These are phyloP conservation scores for Conomelus anceps DNA, from an alignment of 2,888 invertebrate genomes.

Conservation along the genomic window DNA sequence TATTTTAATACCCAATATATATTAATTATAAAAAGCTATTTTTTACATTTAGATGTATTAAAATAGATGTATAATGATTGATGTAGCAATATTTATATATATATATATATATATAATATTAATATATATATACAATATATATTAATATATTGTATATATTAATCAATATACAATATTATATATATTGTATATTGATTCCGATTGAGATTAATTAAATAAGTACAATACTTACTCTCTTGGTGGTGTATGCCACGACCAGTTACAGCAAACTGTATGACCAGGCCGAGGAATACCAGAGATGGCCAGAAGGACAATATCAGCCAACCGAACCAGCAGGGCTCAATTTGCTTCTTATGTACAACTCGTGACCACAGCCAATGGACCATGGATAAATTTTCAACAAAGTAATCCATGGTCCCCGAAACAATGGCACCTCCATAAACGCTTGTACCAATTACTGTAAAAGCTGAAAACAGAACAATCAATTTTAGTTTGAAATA, in stretches of 20 bases:
- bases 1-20: too few species aligned
- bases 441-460: conserved; percentile 66
- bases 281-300: conserved; percentile 57
- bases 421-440: conserved; percentile 68
- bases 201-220: too few species aligned
- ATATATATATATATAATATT: neutral
- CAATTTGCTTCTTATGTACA: neutral
- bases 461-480: conserved; percentile 48
- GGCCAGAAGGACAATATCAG: conserved; percentile 68
- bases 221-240: conserved; percentile 52
- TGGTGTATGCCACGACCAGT: conserved; percentile 61
- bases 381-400: conserved; percentile 63
- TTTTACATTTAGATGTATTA: too few species aligned
- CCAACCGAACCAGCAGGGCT: conserved; percentile 62
- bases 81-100: neutral
- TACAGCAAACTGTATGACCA: conserved; percentile 60
- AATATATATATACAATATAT: too few species aligned
- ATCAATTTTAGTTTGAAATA: neutral
- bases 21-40: too few species aligned
- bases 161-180: too few species aligned
- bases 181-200: too few species aligned
- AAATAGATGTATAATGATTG: neutral
- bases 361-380: conserved; percentile 46
- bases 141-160: too few species aligned
- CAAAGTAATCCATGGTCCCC: conserved; percentile 64